Evolutionary conservation across 1,140 invertebrate species (phyloP).

Genomic region (Tetragonula clypearis): DNA sequence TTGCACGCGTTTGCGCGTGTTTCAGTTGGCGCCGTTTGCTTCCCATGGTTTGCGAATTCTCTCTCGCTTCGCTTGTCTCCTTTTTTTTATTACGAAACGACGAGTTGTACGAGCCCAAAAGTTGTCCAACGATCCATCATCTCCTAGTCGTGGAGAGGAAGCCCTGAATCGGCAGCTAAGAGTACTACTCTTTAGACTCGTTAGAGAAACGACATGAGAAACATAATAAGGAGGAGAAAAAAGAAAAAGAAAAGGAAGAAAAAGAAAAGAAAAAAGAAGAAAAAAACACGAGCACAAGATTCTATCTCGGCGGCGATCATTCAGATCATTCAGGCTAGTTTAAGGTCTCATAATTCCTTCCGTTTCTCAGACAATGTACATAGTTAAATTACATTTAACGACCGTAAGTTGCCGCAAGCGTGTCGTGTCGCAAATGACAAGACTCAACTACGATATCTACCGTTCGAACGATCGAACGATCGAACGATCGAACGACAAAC

Average conservation of each 20-base stretch:
- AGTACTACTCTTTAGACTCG: not conserved
- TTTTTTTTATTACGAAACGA: not conserved
- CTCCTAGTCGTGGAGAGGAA: not conserved
- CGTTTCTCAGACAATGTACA: conserved; percentile 7
- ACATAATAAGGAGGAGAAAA: no score
- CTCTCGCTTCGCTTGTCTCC: not conserved
- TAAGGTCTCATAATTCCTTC: not conserved
- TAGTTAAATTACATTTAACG: not conserved
- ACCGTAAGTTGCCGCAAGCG: not conserved
- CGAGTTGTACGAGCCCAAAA: not conserved
- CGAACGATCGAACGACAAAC: not conserved
- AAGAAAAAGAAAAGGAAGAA: no score
- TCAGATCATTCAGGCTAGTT: not conserved
- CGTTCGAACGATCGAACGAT: not conserved
- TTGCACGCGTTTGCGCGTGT: not conserved
- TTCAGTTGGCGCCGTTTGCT: not conserved
- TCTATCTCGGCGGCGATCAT: not conserved
- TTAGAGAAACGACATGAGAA: not conserved
- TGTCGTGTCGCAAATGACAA: no score
- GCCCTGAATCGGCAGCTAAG: conserved; percentile 36
- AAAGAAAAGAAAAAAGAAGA: no score
- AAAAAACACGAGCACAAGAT: no score
- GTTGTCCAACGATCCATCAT: no score
- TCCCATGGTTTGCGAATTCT: not conserved
- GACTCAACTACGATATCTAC: not conserved